A percentile compares a stretch with the other conserved stretches of the same genome.
Evolutionary conservation across 2,113 vertebrate species (phyloP).

Genomic region (Stercorarius parasiticus): DNA sequence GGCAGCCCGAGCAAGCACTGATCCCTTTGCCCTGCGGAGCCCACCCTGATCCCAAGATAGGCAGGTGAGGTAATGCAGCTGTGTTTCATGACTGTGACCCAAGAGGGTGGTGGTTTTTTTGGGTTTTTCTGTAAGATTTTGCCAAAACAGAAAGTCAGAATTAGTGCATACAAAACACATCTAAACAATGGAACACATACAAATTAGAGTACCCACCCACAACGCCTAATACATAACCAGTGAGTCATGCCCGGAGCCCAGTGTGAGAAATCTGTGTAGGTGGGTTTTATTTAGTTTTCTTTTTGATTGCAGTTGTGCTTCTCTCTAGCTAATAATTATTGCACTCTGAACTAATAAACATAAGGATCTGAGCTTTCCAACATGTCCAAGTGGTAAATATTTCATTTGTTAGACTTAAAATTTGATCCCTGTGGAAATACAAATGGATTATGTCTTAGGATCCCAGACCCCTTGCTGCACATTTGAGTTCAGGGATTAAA

Average conservation of each 20-base stretch:
- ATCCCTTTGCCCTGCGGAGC: background rate
- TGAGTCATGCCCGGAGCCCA: conserved; percentile 43
- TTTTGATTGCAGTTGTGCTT: conserved; percentile 24
- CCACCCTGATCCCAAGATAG: conserved; percentile 19
- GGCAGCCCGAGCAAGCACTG: background rate
- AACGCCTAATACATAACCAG: conserved; percentile 12
- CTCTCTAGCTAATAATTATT: conserved; percentile 37
- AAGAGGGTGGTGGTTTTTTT: background rate
- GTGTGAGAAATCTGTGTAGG: conserved; percentile 57
- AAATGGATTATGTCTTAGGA: background rate
- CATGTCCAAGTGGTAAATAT: background rate
- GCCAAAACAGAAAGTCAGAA: conserved; percentile 55
- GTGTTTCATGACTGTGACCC: background rate
- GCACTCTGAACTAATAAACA: conserved; percentile 22
- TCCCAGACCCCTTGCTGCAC: background rate
- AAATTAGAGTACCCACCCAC: conserved; percentile 51
- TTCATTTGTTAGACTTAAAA: background rate
- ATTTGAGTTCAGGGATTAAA: background rate
- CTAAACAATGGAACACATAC: conserved; percentile 49
- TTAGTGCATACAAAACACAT: conserved; percentile 6
- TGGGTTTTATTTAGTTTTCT: conserved; percentile 41
- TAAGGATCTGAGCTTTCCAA: background rate
- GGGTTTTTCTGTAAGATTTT: background rate
- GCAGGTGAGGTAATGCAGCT: conserved; percentile 38
- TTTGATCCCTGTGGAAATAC: background rate